phyloP scores from a whole-genome alignment of 2,888 invertebrate species.

The Andricus quercusramuli region DNA sequence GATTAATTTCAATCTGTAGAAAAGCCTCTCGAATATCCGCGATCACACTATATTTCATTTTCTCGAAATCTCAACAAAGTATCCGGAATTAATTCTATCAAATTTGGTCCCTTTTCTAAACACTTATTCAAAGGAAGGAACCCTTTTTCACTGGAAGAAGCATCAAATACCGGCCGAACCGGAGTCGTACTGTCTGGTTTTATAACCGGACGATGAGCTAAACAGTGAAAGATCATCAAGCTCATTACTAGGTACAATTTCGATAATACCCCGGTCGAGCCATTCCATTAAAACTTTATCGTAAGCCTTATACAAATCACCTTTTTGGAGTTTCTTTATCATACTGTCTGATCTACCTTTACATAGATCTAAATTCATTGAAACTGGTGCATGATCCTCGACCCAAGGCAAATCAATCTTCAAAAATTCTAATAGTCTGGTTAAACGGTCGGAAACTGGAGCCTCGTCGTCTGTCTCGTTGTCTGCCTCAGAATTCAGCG shows the following conservation, averaged over 20 bases:
- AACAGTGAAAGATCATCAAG: slow-evolving; percentile 44
- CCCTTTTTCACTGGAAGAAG: too few species aligned
- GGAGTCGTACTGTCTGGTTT: slow-evolving; percentile 56
- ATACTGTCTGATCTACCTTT: slow-evolving; percentile 47
- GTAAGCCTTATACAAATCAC: slow-evolving; percentile 46
- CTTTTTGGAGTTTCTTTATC: slow-evolving; percentile 47
- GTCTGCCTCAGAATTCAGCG: too few species aligned
- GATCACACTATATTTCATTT: slow-evolving; percentile 5
- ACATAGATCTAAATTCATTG: slow-evolving; percentile 53
- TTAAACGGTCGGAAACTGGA: too few species aligned
- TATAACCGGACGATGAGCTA: slow-evolving; percentile 59
- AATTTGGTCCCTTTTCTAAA: too few species aligned
- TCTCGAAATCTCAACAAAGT: too few species aligned
- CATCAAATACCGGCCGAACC: slow-evolving; percentile 58
- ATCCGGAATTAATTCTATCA: not conserved
- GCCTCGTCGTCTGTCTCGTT: too few species aligned
- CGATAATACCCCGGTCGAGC: slow-evolving; percentile 41
- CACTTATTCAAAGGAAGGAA: too few species aligned
- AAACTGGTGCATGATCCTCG: slow-evolving; percentile 55
- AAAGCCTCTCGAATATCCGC: too few species aligned
- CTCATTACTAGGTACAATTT: slow-evolving; percentile 15
- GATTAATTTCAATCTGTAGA: too few species aligned
- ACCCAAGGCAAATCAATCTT: slow-evolving; percentile 57
- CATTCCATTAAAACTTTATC: slow-evolving; percentile 22
- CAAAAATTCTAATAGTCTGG: too few species aligned